Evolutionary conservation across 2,797 vertebrate genomes (phyloP), one percentile per base, ranked within the genome.

Genomic region (Delichon dasypus): DNA sequence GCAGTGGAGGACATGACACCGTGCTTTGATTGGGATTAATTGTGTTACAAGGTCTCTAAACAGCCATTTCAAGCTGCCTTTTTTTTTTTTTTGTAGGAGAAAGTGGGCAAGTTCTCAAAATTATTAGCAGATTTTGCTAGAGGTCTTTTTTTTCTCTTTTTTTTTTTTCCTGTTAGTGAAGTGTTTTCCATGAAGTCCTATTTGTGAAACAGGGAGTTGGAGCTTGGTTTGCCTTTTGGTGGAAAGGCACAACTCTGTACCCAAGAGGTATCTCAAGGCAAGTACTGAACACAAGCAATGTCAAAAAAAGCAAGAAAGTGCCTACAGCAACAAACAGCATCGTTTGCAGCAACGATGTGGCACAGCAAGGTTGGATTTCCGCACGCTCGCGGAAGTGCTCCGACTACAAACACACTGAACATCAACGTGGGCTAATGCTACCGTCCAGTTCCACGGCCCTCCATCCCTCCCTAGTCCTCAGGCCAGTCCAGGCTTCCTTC

Each of bases 161-260:
- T 20, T 62, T 44, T 30, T 36, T n/a, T 68, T 70, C 79, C 70
- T 77, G 45, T 76, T 70, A 54, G 53, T 66, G 55, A 84, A 78
- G 53, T 48, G 67, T 73, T 85, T 90, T 67, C 88, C 67, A 48
- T 3, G 3, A 78, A 90, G 74, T 90, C 88, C 88, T 90, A 53
- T 57, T 83, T 79, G 66, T 65, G 67, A 86, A 93, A 76, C 13
- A 10, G 75, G 91, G 65, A 68, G 78, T 3, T 29, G 79, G 79
- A 86, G 81, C 84, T 60, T 4, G 55, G 32, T 88, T 50, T 94
- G 94, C 95, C 93, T 95, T 96, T 72, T 7, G 2, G 47, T 58
- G 75, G 93, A 95, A 97, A 95, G 88, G 95, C 96, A 93, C 95
- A 93, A 91, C 95, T 95, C 95, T 83, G 87, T 89, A 90, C 92